Conservation (phyloP, 92 coral and sea anemone genomes). For the Galaxea fascicularis region DNA sequence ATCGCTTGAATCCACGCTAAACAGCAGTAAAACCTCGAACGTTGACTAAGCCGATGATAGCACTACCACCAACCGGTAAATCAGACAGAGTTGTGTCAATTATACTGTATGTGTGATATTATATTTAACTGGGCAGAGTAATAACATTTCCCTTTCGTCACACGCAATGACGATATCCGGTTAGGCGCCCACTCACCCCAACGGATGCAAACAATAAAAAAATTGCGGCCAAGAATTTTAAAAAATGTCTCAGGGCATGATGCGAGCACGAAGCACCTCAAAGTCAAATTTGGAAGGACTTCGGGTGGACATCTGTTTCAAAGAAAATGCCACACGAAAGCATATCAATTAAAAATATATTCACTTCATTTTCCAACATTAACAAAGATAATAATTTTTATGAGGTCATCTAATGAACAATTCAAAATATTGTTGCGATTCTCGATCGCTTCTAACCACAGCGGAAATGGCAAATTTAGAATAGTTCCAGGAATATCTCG, state of each 20-base stretch:
- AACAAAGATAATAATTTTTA: constrained; percentile 9
- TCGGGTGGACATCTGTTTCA: background rate
- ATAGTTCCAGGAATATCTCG: constrained; percentile 11
- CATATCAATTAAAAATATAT: constrained; percentile 26
- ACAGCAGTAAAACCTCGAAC: background rate
- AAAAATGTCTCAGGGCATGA: constrained; percentile 13
- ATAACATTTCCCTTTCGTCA: constrained; percentile 48
- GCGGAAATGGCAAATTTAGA: constrained; percentile 12
- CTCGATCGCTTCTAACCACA: background rate
- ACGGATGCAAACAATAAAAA: constrained; percentile 17
- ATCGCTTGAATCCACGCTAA: no score
- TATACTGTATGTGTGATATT: constrained; percentile 17
- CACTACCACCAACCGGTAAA: constrained; percentile 14
- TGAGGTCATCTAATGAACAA: constrained; percentile 27
- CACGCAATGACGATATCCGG: constrained; percentile 31
- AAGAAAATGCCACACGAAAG: background rate
- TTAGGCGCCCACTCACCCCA: constrained; percentile 11
- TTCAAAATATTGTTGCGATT: constrained; percentile 32
- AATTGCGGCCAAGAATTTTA: no score
- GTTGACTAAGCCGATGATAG: background rate
- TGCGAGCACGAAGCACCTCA: background rate
- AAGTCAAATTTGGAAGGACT: background rate
- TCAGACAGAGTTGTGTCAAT: constrained; percentile 17
- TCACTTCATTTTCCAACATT: constrained; percentile 9
- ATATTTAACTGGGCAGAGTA: constrained; percentile 34